phyloP scores from a whole-genome alignment of 2,113 vertebrate genomes.

The Microtus pennsylvanicus region DNA sequence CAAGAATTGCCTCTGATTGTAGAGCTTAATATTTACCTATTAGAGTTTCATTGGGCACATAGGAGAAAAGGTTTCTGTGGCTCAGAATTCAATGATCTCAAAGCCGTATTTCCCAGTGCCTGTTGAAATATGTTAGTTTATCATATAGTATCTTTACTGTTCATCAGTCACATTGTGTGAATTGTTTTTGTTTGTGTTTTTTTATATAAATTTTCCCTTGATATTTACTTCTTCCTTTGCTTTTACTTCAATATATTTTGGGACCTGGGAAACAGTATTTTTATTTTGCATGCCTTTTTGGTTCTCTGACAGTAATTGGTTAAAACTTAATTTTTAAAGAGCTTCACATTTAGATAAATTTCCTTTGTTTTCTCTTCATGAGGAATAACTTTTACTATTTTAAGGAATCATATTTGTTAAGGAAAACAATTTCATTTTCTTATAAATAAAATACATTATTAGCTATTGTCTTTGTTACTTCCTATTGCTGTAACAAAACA shows the following conservation, averaged over 20 bases:
- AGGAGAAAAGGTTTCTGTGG: background rate
- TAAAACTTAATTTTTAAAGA: background rate
- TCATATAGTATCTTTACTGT: background rate
- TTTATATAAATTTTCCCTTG: background rate
- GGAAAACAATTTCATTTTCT: constrained; percentile 52
- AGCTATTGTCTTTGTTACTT: background rate
- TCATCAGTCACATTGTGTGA: background rate
- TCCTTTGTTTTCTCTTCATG: background rate
- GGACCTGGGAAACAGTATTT: background rate
- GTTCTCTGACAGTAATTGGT: background rate
- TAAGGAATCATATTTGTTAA: background rate
- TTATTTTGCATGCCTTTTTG: background rate
- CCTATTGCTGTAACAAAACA: background rate
- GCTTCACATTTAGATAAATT: background rate
- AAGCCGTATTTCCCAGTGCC: background rate
- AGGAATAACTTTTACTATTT: background rate
- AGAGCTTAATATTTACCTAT: background rate
- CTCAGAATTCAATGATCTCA: background rate
- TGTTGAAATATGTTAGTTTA: background rate
- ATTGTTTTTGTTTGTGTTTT: background rate
- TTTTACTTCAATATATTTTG: background rate
- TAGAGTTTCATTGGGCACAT: background rate
- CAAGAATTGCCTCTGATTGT: background rate
- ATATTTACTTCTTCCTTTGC: background rate
- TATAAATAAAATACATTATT: background rate